Conservation (phyloP, 2,797 vertebrate genomes). For the Lepilemur septentrionalis region DNA sequence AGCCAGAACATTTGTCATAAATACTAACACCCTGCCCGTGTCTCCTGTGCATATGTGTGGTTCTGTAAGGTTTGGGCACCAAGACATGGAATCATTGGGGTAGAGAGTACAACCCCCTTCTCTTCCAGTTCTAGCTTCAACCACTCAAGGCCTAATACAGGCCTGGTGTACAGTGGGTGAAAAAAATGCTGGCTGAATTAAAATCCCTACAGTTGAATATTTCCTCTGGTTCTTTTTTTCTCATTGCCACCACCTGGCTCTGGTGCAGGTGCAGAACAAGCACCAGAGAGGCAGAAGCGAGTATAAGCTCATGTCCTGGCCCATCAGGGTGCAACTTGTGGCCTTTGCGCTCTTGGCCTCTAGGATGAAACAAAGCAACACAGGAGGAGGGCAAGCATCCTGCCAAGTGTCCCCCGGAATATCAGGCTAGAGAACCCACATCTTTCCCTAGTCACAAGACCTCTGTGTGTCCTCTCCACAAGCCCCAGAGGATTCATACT, state of each 20-base stretch:
- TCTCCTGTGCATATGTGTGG: background rate
- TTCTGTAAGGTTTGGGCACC: background rate
- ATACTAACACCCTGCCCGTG: background rate
- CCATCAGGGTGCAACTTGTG: fast-evolving
- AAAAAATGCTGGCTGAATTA: background rate
- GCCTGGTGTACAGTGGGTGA: background rate
- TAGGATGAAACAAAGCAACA: background rate
- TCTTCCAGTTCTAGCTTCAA: background rate
- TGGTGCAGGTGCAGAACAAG: background rate
- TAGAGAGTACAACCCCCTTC: fast-evolving
- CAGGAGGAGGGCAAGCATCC: background rate
- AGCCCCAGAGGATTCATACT: slow-evolving; percentile 22
- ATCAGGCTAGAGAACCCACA: background rate
- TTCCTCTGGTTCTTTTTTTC: background rate
- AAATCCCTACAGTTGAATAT: background rate
- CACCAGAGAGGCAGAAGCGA: background rate
- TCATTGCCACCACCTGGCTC: background rate
- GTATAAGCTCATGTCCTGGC: background rate
- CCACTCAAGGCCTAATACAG: background rate
- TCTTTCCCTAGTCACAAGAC: background rate
- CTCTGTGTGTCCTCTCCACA: background rate
- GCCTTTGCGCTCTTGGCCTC: background rate
- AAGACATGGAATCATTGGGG: background rate
- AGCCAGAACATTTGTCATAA: background rate
- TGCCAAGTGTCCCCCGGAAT: background rate